Evolutionary conservation across 2,888 invertebrate genomes (phyloP).

Genomic region (Stramonita haemastoma): DNA sequence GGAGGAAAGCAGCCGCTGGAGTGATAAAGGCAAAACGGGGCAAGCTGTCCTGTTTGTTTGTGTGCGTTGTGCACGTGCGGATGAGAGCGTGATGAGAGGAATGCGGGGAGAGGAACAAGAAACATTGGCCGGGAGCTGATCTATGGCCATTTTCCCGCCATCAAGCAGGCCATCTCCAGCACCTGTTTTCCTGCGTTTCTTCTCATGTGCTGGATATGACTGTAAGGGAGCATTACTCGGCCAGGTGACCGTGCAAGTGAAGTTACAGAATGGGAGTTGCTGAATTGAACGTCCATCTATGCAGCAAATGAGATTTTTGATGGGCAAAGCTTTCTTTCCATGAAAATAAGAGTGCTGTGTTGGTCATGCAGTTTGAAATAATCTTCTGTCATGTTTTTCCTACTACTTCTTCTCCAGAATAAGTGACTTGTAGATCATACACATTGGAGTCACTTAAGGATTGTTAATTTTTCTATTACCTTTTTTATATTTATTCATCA

Average conservation of each 20-base stretch:
- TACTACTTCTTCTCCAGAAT: too few species aligned
- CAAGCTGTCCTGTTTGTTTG: slow-evolving; percentile 28
- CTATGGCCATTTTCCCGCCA: not conserved
- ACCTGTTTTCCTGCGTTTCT: not conserved
- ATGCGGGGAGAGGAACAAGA: slow-evolving; percentile 6
- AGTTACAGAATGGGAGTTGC: not conserved
- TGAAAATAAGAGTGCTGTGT: too few species aligned
- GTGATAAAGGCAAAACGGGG: not conserved
- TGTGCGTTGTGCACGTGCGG: slow-evolving; percentile 41
- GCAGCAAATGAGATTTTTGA: too few species aligned
- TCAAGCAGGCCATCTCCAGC: not conserved
- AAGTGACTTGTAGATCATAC: too few species aligned
- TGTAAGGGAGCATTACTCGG: not conserved
- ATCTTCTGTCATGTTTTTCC: too few species aligned
- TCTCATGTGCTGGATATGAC: not conserved
- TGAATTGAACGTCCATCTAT: too few species aligned
- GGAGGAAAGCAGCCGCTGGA: too few species aligned
- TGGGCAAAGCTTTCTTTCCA: too few species aligned
- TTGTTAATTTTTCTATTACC: too few species aligned
- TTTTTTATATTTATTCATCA: too few species aligned
- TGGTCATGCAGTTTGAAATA: too few species aligned
- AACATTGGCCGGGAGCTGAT: not conserved
- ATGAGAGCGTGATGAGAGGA: slow-evolving; percentile 28
- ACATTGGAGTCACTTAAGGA: too few species aligned
- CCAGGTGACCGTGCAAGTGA: not conserved